phyloP scores from a whole-genome alignment of 2,113 vertebrate genomes.

The Nesospiza acunhae region DNA sequence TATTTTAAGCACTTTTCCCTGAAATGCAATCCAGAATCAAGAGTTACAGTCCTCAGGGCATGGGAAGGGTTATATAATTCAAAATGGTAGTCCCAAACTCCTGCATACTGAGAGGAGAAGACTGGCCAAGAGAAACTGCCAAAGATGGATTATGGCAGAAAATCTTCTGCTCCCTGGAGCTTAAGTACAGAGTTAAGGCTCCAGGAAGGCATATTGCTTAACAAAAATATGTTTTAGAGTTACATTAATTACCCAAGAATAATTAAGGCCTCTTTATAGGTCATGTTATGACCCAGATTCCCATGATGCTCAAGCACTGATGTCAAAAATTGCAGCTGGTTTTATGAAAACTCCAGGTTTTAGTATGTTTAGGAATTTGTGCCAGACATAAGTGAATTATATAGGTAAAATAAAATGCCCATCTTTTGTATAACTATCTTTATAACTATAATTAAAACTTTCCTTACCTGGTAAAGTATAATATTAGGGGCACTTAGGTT shows the following conservation, averaged over 20 bases:
- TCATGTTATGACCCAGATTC: not conserved
- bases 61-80: not conserved
- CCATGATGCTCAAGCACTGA: not conserved
- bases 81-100: not conserved
- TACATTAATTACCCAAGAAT: not conserved
- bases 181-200: not conserved
- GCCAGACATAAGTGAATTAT: not conserved
- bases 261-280: not conserved
- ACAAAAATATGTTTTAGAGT: not conserved
- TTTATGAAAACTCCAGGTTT: not conserved
- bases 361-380: not conserved
- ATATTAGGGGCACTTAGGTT: not conserved
- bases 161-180: not conserved
- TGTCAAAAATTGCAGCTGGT: not conserved
- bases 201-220: not conserved
- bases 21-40: not conserved
- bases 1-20: not conserved
- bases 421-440: not conserved
- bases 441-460: not conserved
- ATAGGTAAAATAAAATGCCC: not conserved
- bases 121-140: not conserved
- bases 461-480: not conserved
- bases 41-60: not conserved
- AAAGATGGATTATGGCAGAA: not conserved
- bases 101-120: not conserved